Evolutionary conservation across 2,113 vertebrate species (phyloP).

Genomic region (Pangasianodon hypophthalmus): DNA sequence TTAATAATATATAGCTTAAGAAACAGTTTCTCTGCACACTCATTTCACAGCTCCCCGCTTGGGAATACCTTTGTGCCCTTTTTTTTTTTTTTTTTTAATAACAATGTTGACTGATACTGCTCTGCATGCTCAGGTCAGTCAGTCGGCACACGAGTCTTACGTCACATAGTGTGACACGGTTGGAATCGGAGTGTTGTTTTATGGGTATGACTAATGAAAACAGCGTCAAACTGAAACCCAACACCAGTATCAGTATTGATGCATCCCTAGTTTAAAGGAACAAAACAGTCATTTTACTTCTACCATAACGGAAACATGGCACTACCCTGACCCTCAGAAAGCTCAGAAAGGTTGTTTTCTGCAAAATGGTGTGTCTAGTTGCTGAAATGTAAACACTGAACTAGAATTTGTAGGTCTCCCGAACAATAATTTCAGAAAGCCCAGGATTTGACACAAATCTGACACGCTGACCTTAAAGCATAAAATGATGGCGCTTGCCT

Average conservation of each 20-base stretch:
- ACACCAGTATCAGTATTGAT: background rate
- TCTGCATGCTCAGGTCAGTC: background rate
- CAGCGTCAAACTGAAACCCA: background rate
- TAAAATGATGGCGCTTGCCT: conserved; percentile 41
- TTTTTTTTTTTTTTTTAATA: too few relatives aligned
- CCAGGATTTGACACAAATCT: conserved; percentile 47
- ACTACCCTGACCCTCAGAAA: background rate
- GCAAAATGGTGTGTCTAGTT: background rate
- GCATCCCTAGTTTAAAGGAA: background rate
- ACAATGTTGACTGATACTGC: too few relatives aligned
- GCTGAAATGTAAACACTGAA: background rate
- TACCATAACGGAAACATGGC: background rate
- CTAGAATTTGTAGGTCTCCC: conserved; percentile 30
- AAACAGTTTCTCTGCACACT: background rate
- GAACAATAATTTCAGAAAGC: conserved; percentile 35
- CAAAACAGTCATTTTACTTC: background rate
- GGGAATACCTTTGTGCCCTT: too few relatives aligned
- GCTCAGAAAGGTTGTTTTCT: background rate
- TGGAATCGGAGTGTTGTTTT: background rate
- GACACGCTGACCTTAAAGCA: conserved; percentile 46
- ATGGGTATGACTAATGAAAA: background rate
- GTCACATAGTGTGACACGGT: background rate
- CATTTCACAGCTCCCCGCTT: too few relatives aligned
- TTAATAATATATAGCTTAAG: too few relatives aligned
- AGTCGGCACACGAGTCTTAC: background rate